Evolutionary conservation across 2,113 vertebrate genomes (phyloP).

Genomic region (Macrotus californicus): DNA sequence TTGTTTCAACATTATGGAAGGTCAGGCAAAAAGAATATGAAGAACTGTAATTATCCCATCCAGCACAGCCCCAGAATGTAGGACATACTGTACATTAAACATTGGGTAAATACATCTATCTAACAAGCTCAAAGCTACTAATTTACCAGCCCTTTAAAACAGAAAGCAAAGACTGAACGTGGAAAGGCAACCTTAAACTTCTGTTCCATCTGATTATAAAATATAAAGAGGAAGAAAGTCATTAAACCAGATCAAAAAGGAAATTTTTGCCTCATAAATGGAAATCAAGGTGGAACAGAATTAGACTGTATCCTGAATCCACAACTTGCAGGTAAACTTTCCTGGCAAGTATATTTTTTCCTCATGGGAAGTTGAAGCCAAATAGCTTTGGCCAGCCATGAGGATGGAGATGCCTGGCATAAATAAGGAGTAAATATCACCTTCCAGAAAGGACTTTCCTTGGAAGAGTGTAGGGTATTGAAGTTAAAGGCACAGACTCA

Average conservation of each 20-base stretch:
- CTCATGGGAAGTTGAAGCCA: not conserved
- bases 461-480: not conserved
- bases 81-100: not conserved
- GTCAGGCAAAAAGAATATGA: not conserved
- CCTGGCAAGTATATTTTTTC: not conserved
- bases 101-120: slow-evolving; percentile 18
- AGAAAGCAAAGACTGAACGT: slow-evolving; percentile 24
- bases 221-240: slow-evolving; percentile 23
- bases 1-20: not conserved
- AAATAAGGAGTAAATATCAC: not conserved
- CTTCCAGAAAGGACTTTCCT: not conserved
- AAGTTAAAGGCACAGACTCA: not conserved
- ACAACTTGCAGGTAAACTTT: slow-evolving; percentile 27
- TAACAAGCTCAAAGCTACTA: not conserved
- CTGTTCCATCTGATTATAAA: slow-evolving; percentile 30
- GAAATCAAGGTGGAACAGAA: slow-evolving; percentile 21
- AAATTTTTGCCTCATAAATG: slow-evolving; percentile 7
- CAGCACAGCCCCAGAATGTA: not conserved
- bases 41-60: not conserved
- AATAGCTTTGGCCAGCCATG: not conserved
- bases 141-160: slow-evolving; percentile 22
- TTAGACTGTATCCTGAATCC: slow-evolving; percentile 9
- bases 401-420: not conserved
- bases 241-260: slow-evolving; percentile 26
- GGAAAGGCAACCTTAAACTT: slow-evolving; percentile 37